These are phyloP conservation scores for Sebastes reedi DNA, from an alignment of 2,797 vertebrate genomes.

Conservation along the genomic window DNA sequence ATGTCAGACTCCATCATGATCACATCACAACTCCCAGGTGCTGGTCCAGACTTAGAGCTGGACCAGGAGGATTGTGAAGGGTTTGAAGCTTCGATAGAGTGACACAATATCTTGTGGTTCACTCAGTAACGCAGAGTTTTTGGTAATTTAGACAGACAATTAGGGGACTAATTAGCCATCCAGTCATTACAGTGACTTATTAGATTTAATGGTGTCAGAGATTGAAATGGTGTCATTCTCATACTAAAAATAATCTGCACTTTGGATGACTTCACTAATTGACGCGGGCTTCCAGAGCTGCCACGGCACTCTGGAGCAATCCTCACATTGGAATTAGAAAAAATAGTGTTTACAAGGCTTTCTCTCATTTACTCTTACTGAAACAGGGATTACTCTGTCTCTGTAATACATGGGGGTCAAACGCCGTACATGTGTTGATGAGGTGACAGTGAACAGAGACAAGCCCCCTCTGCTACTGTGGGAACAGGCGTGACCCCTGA, in stretches of 20 bases:
- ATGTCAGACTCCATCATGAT: conserved; percentile 51
- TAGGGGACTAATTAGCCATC: conserved; percentile 64
- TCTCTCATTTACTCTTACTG: conserved; percentile 18
- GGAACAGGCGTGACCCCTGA: conserved; percentile 74
- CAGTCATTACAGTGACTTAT: conserved; percentile 63
- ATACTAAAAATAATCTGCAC: conserved; percentile 54
- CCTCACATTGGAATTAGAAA: conserved; percentile 7
- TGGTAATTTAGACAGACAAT: conserved; percentile 46
- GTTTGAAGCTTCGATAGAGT: conserved; percentile 3
- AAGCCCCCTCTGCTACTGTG: conserved; percentile 68
- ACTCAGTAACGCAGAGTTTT: conserved; percentile 2
- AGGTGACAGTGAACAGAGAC: conserved; percentile 77
- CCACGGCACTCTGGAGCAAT: neutral
- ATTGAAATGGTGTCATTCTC: conserved; percentile 52
- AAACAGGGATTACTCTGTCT: conserved; percentile 18
- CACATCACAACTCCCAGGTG: conserved; percentile 36
- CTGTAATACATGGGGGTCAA: conserved; percentile 39
- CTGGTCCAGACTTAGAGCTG: conserved; percentile 1
- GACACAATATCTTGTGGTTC: conserved; percentile 19
- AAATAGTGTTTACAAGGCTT: conserved; percentile 28
- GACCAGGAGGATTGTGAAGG: neutral
- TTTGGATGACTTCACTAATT: conserved; percentile 32
- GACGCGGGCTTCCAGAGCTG: conserved; percentile 3
- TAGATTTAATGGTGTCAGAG: conserved; percentile 55
- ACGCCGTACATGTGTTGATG: conserved; percentile 40